These are phyloP conservation scores for Naso thynnoides DNA, from an alignment of 2,797 vertebrate genomes.

Conservation along the genomic window DNA sequence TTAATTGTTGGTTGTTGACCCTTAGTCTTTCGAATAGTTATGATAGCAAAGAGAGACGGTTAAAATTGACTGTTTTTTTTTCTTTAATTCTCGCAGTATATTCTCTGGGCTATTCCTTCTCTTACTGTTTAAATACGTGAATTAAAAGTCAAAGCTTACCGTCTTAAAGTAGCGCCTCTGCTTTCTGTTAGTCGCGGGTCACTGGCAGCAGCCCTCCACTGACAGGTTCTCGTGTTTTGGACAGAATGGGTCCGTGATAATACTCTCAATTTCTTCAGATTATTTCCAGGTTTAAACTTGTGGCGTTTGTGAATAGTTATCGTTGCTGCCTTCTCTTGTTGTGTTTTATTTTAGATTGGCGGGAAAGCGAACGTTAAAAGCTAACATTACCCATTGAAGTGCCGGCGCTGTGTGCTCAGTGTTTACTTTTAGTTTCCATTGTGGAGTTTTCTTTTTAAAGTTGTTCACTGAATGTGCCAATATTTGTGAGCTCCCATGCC, in stretches of 20 bases:
- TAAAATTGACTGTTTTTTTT: rapidly evolving
- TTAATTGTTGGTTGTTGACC: background rate
- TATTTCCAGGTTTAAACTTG: rapidly evolving
- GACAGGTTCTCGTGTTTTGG: slow-evolving; percentile 19
- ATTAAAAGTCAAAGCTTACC: slow-evolving; percentile 21
- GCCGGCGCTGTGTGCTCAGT: rapidly evolving
- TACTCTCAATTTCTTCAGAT: rapidly evolving
- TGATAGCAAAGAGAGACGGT: rapidly evolving
- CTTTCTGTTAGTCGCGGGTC: slow-evolving; percentile 48
- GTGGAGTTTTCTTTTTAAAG: background rate
- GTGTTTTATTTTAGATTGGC: slow-evolving; percentile 61
- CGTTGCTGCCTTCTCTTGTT: background rate
- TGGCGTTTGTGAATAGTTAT: rapidly evolving
- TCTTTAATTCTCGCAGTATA: too few species aligned
- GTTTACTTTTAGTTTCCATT: too few species aligned
- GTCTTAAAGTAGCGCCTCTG: slow-evolving; percentile 41
- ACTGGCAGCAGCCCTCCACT: slow-evolving; percentile 4
- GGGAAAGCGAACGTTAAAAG: slow-evolving; percentile 64
- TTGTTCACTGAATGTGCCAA: rapidly evolving
- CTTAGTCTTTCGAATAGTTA: background rate
- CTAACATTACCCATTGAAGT: background rate
- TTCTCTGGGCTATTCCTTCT: too few species aligned
- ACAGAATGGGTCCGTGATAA: rapidly evolving
- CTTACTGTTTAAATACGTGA: background rate
- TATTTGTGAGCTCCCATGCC: background rate